Conservation (phyloP, 1,140 invertebrate genomes). For the Caenorhabditis inopinata region DNA sequence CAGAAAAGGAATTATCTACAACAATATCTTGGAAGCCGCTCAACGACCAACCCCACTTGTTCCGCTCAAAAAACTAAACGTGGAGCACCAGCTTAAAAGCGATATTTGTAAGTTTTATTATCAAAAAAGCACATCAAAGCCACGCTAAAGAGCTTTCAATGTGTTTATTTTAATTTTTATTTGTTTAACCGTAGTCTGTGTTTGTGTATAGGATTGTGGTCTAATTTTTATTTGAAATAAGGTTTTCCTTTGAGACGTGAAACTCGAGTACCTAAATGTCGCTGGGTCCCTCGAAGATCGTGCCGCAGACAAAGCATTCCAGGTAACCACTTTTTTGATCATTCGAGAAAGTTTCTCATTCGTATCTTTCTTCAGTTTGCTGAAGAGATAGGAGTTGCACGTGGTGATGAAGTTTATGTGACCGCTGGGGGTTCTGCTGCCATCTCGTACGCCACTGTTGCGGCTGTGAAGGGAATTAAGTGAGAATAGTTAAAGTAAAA, state of each 20-base stretch:
- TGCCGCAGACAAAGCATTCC: slow-evolving; percentile 25
- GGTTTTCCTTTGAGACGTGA: slow-evolving; percentile 37
- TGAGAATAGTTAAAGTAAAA: background rate
- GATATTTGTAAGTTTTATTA: background rate
- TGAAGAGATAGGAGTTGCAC: slow-evolving; percentile 26
- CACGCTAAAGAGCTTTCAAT: background rate
- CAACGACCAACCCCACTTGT: slow-evolving; percentile 16
- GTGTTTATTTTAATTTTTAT: background rate
- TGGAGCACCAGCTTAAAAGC: background rate
- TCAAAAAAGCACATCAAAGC: slow-evolving; percentile 8
- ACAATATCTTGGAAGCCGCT: slow-evolving; percentile 22
- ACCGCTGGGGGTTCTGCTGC: slow-evolving; percentile 15
- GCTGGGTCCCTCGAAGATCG: slow-evolving; percentile 41
- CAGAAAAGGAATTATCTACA: slow-evolving; percentile 8
- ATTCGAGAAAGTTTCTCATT: background rate
- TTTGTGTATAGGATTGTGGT: background rate
- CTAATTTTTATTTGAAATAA: background rate
- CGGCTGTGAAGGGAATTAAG: slow-evolving; percentile 8
- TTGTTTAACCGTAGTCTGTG: background rate
- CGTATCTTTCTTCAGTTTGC: background rate
- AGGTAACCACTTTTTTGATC: too few species aligned
- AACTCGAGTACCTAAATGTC: slow-evolving; percentile 44
- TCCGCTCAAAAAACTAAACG: background rate
- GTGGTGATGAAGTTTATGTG: slow-evolving; percentile 4
- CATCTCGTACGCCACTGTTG: slow-evolving; percentile 27